phyloP scores from a whole-genome alignment of 1,140 invertebrate species.

The Drosophila santomea region DNA sequence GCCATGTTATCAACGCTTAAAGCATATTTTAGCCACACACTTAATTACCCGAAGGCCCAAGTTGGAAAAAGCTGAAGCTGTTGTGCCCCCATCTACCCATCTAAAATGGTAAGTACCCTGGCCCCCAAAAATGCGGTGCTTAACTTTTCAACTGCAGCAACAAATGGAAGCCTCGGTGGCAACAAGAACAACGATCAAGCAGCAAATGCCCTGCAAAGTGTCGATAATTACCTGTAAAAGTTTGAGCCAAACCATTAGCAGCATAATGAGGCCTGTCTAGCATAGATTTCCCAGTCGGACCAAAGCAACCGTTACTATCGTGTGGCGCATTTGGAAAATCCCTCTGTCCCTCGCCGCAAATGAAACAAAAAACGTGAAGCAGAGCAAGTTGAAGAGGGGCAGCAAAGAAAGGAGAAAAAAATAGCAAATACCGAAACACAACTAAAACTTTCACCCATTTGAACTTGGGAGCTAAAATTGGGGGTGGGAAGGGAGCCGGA shows the following conservation, averaged over 20 bases:
- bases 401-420: neutral
- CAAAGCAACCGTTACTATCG: slow-evolving; percentile 21
- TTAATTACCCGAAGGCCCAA: slow-evolving; percentile 59
- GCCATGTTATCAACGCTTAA: slow-evolving; percentile 30
- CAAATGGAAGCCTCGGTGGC: slow-evolving; percentile 32
- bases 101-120: slow-evolving; percentile 12
- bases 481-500: slow-evolving; percentile 25
- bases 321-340: slow-evolving; percentile 30
- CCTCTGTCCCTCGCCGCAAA: slow-evolving; percentile 29
- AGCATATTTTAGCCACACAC: slow-evolving; percentile 34
- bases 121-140: slow-evolving; percentile 38
- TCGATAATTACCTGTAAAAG: slow-evolving; percentile 80
- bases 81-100: slow-evolving; percentile 39
- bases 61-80: slow-evolving; percentile 14
- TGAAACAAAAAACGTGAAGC: slow-evolving; percentile 21
- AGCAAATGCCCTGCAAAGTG: slow-evolving; percentile 55
- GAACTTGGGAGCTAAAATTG: slow-evolving; percentile 45
- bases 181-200: slow-evolving; percentile 20
- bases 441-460: slow-evolving; percentile 59
- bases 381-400: neutral
- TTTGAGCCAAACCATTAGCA: slow-evolving; percentile 77
- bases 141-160: slow-evolving; percentile 52
- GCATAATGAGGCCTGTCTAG: slow-evolving; percentile 76
- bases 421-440: slow-evolving; percentile 29
- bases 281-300: slow-evolving; percentile 54